A percentile compares a stretch with the other conserved stretches of the same genome.
Evolutionary conservation across 2,797 vertebrate species (phyloP).

Genomic region (Hydrocynus forskahlii): DNA sequence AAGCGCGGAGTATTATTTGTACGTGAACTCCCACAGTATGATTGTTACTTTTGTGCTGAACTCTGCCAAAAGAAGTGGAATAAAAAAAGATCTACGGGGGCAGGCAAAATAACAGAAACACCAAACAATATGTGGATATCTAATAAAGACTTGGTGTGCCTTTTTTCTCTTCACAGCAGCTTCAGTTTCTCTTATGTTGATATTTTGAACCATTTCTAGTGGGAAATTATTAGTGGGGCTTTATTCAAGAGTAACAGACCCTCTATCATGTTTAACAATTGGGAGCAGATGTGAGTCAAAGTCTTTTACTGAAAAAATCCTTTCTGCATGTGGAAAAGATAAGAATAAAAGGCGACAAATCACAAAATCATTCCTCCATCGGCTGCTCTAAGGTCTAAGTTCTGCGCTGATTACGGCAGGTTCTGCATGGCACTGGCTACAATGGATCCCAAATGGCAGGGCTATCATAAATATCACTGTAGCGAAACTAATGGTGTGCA

Average conservation of each 20-base stretch:
- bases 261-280: constrained; percentile 34
- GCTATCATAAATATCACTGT: constrained; percentile 47
- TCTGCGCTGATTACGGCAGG: constrained; percentile 48
- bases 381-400: constrained; percentile 30
- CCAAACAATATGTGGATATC: constrained; percentile 19
- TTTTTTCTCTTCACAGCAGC: constrained; percentile 18
- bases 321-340: constrained; percentile 30
- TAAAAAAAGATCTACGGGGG: constrained; percentile 15
- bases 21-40: not conserved
- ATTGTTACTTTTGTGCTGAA: constrained; percentile 5
- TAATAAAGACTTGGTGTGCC: constrained; percentile 11
- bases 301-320: constrained; percentile 16
- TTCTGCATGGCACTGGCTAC: constrained; percentile 30
- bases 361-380: constrained; percentile 23
- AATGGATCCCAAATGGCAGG: constrained; percentile 41
- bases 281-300: constrained; percentile 40
- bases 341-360: constrained; percentile 21
- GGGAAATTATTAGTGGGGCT: constrained; percentile 29
- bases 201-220: constrained; percentile 18
- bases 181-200: constrained; percentile 4
- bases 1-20: constrained; percentile 9
- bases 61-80: constrained; percentile 1
- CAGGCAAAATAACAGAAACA: constrained; percentile 7
- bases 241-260: constrained; percentile 15
- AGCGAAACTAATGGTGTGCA: constrained; percentile 51